Evolutionary conservation across 2,888 invertebrate species (phyloP), one percentile per base, ranked within the genome.

Genomic region (Operophtera brumata): DNA sequence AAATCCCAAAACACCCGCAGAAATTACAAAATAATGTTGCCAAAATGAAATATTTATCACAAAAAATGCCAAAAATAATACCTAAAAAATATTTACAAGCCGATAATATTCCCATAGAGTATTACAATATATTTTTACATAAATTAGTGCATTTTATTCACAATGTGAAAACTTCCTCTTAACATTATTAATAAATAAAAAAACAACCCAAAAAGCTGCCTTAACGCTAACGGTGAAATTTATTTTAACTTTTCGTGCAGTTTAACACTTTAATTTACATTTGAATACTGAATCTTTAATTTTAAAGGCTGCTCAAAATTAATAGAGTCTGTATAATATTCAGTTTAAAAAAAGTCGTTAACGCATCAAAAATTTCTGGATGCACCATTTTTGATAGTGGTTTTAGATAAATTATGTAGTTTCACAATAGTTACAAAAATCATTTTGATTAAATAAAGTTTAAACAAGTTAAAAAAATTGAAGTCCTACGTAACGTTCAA

Each of bases 111-210:
- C 69, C 76, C 73, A 76, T 82, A 84, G 76, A 82, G 70, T 80
- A 80, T 75, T 67, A 78, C 74, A 75, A 61, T 65, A 72, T 73
- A 76, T 20, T 73, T 59, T 77, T 82, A 86, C 79, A 86, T 78
- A 81, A 80, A 57, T 71, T 71, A 71, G 88, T 88, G 88, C 86
- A 73, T 62, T 68, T 71, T 87, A 88, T 87, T 85, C 87, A 87
- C 86, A 88, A 67, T 41, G 88, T 87, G 86, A 70, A 71, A 73
- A 55, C 59, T 67, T 71, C 71, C 61, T 66, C 70, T 65, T 68
- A 67, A 66, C 65, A 66, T 71, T 73, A 68, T 35, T 64, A 75
- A 69, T 70, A 71, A 71, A 66, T 68, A 63, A 65, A 70, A 64
- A 70, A 59, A 64, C 64, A 69, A 66, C 61, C 35, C 61, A 67